Evolutionary conservation across 1,140 invertebrate species (phyloP).

Genomic region (Drosophila nigrodunni): DNA sequence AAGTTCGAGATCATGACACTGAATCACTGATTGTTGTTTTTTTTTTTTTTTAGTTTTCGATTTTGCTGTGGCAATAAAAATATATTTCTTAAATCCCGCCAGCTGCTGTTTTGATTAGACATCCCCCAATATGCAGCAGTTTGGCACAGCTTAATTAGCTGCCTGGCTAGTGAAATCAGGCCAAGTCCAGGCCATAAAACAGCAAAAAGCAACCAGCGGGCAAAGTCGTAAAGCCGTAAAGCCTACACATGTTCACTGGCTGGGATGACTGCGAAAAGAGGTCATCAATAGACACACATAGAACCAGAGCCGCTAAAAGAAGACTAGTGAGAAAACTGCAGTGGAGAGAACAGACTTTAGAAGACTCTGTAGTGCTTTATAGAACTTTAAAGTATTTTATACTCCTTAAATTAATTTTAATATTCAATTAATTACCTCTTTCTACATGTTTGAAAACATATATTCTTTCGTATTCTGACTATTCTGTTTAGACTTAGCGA

Average conservation of each 20-base stretch:
- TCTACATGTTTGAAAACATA: too few species aligned
- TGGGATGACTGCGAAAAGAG: slow-evolving; percentile 52
- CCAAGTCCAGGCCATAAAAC: slow-evolving; percentile 45
- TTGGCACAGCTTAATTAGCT: slow-evolving; percentile 78
- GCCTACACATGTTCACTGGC: slow-evolving; percentile 64
- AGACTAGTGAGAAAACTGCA: too few species aligned
- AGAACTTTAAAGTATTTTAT: too few species aligned
- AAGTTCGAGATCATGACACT: slow-evolving; percentile 78
- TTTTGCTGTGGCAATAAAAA: slow-evolving; percentile 48
- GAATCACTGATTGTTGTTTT: slow-evolving; percentile 58
- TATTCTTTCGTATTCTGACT: too few species aligned
- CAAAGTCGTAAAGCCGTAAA: slow-evolving; percentile 29
- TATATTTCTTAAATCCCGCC: slow-evolving; percentile 52
- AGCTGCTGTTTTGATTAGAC: slow-evolving; percentile 59
- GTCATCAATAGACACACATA: slow-evolving; percentile 69
- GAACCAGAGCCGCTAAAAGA: slow-evolving; percentile 36
- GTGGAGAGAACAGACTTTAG: too few species aligned
- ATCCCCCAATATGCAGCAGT: slow-evolving; percentile 44
- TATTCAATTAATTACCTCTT: too few species aligned
- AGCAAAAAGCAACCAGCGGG: slow-evolving; percentile 35
- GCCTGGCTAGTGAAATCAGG: slow-evolving; percentile 43
- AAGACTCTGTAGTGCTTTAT: too few species aligned
- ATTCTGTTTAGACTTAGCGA: too few species aligned
- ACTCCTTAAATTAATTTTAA: too few species aligned
- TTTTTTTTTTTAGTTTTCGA: too few species aligned